Conservation (phyloP, 53 echinoderm and acorn worm species). For the Stichopus horrens region DNA sequence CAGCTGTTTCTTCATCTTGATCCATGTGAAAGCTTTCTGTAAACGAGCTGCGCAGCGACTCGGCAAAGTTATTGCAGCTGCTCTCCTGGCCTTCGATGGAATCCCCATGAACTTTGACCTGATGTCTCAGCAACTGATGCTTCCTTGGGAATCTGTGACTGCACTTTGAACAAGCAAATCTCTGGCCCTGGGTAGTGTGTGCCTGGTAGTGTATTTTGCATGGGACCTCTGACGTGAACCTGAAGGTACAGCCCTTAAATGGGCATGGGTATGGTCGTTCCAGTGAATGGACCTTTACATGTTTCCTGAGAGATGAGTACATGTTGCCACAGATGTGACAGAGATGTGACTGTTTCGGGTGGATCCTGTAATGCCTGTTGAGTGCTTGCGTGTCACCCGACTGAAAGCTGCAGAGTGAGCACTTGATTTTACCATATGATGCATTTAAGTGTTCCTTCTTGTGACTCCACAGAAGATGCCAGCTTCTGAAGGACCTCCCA, state of each 20-base stretch:
- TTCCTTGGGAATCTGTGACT: background rate
- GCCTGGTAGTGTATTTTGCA: conserved; percentile 35
- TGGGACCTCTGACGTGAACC: conserved; percentile 21
- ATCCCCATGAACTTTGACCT: conserved; percentile 22
- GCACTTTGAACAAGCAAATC: conserved; percentile 38
- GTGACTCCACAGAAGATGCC: conserved; percentile 10
- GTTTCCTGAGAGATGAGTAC: conserved; percentile 24
- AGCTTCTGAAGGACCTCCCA: conserved; percentile 24
- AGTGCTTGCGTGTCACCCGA: conserved; percentile 16
- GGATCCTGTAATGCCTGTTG: conserved; percentile 26
- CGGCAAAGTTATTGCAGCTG: background rate
- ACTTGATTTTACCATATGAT: conserved; percentile 22
- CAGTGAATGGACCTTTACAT: conserved; percentile 19
- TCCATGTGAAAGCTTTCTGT: background rate
- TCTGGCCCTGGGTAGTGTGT: conserved; percentile 7
- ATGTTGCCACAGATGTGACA: conserved; percentile 39
- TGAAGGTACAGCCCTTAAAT: conserved; percentile 5
- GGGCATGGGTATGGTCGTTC: conserved; percentile 32
- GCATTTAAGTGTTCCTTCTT: conserved; percentile 30
- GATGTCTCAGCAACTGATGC: conserved; percentile 15
- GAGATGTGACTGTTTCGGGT: conserved; percentile 14
- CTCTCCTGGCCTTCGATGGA: conserved; percentile 21
- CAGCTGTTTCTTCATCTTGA: conserved; percentile 1
- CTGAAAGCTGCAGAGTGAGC: conserved; percentile 20
- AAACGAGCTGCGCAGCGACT: background rate